phyloP scores from a whole-genome alignment of 1,140 invertebrate species.

The Diachasmimorpha longicaudata region DNA sequence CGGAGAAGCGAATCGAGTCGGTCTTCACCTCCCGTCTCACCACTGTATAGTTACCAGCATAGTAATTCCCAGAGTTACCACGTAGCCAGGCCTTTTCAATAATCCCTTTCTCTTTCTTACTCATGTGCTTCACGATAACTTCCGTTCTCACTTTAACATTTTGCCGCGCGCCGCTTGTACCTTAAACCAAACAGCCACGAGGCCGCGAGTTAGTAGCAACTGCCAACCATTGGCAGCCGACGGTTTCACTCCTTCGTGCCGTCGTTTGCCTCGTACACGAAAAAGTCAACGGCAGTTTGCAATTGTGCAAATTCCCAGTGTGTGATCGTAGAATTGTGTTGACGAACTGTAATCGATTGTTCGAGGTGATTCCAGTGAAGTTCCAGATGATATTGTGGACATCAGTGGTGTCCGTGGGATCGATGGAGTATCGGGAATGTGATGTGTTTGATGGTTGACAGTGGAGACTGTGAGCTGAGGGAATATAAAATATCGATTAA shows the following conservation, averaged over 20 bases:
- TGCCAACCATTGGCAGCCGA: slow-evolving; percentile 49
- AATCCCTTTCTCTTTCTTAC: slow-evolving; percentile 17
- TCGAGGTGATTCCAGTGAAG: too few species aligned
- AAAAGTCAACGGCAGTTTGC: slow-evolving; percentile 53
- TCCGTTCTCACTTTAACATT: slow-evolving; percentile 25
- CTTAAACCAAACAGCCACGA: not conserved
- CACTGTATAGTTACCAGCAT: slow-evolving; percentile 42
- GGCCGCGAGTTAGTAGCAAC: slow-evolving; percentile 29
- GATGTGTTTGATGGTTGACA: too few species aligned
- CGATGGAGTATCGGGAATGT: too few species aligned
- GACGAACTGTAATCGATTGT: not conserved
- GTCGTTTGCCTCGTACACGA: slow-evolving; percentile 31
- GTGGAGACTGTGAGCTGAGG: too few species aligned
- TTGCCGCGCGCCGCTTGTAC: slow-evolving; percentile 3
- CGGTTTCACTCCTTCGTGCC: not conserved
- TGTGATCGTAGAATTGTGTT: not conserved
- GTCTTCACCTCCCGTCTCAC: slow-evolving; percentile 8
- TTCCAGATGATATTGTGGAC: too few species aligned
- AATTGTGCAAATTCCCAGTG: not conserved
- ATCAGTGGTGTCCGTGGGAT: too few species aligned
- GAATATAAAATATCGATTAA: too few species aligned
- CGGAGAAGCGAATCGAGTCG: slow-evolving; percentile 27
- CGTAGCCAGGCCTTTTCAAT: slow-evolving; percentile 25
- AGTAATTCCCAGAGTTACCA: slow-evolving; percentile 53
- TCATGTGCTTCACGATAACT: not conserved